Percentiles rank a stretch among this genome's conserved stretches.
Conservation (phyloP, 2,113 vertebrate genomes). For the Axis porcinus region DNA sequence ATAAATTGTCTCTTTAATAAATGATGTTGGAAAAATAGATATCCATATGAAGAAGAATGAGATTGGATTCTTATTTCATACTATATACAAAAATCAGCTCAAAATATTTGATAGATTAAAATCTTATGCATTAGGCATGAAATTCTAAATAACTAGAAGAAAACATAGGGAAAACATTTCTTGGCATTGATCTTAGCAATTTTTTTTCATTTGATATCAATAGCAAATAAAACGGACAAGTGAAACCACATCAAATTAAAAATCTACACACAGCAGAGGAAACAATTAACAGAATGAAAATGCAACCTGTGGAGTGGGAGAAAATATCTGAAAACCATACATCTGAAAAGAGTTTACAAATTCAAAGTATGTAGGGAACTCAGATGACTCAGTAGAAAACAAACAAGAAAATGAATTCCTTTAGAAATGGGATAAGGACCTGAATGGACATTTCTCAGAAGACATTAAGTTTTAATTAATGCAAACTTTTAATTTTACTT, state of each 20-base stretch:
- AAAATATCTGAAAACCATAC: not conserved
- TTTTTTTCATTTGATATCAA: not conserved
- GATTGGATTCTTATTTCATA: not conserved
- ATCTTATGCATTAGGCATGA: not conserved
- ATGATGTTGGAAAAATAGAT: not conserved
- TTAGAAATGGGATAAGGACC: not conserved
- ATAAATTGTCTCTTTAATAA: not conserved
- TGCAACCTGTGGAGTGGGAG: not conserved
- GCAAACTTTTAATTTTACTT: not conserved
- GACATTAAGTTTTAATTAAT: not conserved
- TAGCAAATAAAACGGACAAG: not conserved
- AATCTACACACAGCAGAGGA: not conserved
- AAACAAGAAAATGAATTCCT: not conserved
- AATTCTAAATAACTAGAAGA: not conserved
- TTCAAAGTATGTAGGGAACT: not conserved
- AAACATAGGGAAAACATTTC: not conserved
- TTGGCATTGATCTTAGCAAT: not conserved
- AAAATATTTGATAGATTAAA: not conserved
- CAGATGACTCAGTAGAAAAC: not conserved
- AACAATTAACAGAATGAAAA: not conserved
- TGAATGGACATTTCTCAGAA: not conserved
- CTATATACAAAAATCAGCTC: not conserved
- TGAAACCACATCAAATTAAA: not conserved
- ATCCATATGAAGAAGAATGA: not conserved
- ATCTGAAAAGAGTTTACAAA: not conserved